Conservation (phyloP, 2,888 invertebrate species). For the Emmelina monodactyla region DNA sequence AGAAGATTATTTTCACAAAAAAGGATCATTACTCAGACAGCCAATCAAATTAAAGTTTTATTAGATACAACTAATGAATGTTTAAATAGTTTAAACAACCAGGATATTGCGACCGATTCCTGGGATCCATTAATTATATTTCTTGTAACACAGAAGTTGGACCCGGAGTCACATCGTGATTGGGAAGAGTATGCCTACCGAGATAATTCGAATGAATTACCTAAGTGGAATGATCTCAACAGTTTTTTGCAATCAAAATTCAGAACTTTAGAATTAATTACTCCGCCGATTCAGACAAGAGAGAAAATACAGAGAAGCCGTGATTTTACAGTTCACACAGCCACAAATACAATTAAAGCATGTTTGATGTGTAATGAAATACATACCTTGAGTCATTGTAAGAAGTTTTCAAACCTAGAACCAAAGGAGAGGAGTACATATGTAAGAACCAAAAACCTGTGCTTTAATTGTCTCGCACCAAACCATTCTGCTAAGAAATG, state of each 20-base stretch:
- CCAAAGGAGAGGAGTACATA: slow-evolving; percentile 15
- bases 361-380: slow-evolving; percentile 14
- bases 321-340: slow-evolving; percentile 7
- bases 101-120: background rate
- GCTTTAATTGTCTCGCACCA: slow-evolving; percentile 17
- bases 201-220: slow-evolving; percentile 10
- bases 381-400: slow-evolving; percentile 18
- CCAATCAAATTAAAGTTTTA: slow-evolving; percentile 8
- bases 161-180: slow-evolving; percentile 16
- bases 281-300: background rate
- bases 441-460: slow-evolving; percentile 13
- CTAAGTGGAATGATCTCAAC: slow-evolving; percentile 10
- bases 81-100: slow-evolving; percentile 6
- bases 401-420: slow-evolving; percentile 13
- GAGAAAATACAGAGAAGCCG: background rate
- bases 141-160: slow-evolving; percentile 17
- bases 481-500: slow-evolving; percentile 16
- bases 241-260: slow-evolving; percentile 12
- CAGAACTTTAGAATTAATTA: slow-evolving; percentile 12
- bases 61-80: slow-evolving; percentile 10
- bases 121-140: slow-evolving; percentile 16
- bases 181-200: slow-evolving; percentile 15
- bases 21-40: slow-evolving; percentile 2
- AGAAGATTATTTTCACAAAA: slow-evolving; percentile 7
- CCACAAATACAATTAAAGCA: slow-evolving; percentile 4